Base-by-base conservation (phyloP, 2,888 invertebrate genomes). In the Ptychoptera albimana region DNA sequence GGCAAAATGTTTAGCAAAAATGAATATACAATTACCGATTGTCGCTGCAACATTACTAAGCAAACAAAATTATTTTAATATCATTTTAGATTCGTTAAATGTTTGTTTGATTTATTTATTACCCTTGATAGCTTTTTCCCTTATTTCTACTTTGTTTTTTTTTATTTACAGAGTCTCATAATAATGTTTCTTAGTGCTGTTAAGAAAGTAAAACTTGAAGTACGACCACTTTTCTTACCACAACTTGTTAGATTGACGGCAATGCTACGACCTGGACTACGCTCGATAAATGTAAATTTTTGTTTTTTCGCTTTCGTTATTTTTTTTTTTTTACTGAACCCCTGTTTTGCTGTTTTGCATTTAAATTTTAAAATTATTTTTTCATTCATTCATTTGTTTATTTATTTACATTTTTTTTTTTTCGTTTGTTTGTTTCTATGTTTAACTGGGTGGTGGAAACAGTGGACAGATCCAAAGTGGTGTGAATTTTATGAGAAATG, bases 391-490 rank as follows among this genome's bases (percentile, higher is more conserved):
- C 23, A 23, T 7, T 23, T 7, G 23, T 23, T 23, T 23, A 23
- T 23, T 5, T 23, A 23, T 23, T 5, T 37, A 15, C n/a, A 16
- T 37, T n/a, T 16, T 39, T 15, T 12, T 32, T 36, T 10, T 23
- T 12, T n/a, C 2, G 23, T 12, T 36, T 12, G 7, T 23, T 4
- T 16, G 29, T 29, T 37, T 37, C 8, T 29, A 30, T 37, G 15
- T 23, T 36, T 36, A 29, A 42, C 7, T 32, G 29, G 37, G 11
- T 8, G 30, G 16, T 8, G 23, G 29, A 39, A n/a, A 6, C 41
- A 66, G 66, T 96, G 94, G 94, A 88, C 89, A 1, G 81, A 85
- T 48, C 73, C 80, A 12, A 77, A 81, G 50, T 89, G 93, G 81
- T 74, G 77, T 46, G 70, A 71, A 45, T 92, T 86, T 60, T 77